Percentiles rank a stretch among this genome's conserved stretches.
phyloP scores from a whole-genome alignment of 2,888 invertebrate species.

The Neoitamus cyanurus region DNA sequence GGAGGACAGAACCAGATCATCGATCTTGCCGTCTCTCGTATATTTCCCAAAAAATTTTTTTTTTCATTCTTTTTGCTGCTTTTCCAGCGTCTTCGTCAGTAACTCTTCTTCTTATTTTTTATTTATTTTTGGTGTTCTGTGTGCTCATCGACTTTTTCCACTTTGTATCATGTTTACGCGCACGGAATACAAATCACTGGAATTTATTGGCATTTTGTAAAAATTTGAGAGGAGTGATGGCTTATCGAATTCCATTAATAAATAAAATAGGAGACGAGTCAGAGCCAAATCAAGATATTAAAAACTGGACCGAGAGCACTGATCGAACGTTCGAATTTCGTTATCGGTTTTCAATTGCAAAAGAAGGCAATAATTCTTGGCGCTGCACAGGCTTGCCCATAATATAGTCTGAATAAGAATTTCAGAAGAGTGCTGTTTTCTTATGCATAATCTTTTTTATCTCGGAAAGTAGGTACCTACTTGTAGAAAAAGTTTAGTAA shows the following conservation, averaged over 20 bases:
- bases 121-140: not conserved
- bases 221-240: conserved; percentile 3
- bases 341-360: not conserved
- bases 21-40: conserved; percentile 19
- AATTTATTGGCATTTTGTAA: conserved; percentile 26
- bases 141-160: not conserved
- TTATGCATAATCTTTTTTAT: too few relatives aligned
- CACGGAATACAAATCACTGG: conserved; percentile 34
- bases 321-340: not conserved
- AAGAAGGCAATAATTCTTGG: not conserved
- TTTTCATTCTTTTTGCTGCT: not conserved
- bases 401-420: not conserved
- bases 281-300: not conserved
- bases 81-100: not conserved
- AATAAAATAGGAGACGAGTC: not conserved
- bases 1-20: conserved; percentile 40
- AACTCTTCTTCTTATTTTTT: not conserved
- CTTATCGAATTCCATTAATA: conserved; percentile 5
- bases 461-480: too few relatives aligned
- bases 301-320: not conserved
- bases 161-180: conserved; percentile 23
- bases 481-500: too few relatives aligned
- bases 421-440: not conserved
- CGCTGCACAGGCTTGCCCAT: not conserved
- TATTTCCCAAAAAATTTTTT: not conserved